phyloP scores from a whole-genome alignment of 2,797 vertebrate species.

The Coregonus sp. region DNA sequence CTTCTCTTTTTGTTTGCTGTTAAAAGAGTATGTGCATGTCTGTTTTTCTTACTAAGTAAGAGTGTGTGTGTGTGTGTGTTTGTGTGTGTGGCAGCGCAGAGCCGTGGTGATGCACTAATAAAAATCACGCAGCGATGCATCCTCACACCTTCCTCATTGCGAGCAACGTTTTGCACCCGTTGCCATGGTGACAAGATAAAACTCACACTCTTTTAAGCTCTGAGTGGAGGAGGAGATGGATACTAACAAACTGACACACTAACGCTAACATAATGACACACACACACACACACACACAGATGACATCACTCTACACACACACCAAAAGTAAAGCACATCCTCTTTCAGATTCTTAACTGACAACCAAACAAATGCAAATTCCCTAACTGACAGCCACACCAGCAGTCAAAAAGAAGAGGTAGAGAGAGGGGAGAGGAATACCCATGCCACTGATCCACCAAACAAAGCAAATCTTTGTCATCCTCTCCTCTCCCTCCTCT shows the following conservation, averaged over 20 bases:
- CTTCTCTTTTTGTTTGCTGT: too few relatives aligned
- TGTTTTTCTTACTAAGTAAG: slow-evolving; percentile 18
- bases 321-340: slow-evolving; percentile 44
- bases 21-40: slow-evolving; percentile 1
- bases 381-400: slow-evolving; percentile 64
- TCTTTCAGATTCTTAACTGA: slow-evolving; percentile 44
- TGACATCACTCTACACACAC: slow-evolving; percentile 1
- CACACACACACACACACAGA: slow-evolving; percentile 21
- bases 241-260: slow-evolving; percentile 66
- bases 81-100: slow-evolving; percentile 31
- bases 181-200: slow-evolving; percentile 97
- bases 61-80: too few relatives aligned
- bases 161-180: slow-evolving; percentile 78
- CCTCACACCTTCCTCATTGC: slow-evolving; percentile 80
- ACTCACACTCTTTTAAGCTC: slow-evolving; percentile 93
- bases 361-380: too few relatives aligned
- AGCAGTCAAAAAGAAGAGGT: slow-evolving; percentile 45
- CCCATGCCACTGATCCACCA: slow-evolving; percentile 56
- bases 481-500: slow-evolving; percentile 16
- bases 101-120: slow-evolving; percentile 72
- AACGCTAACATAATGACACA: slow-evolving; percentile 25
- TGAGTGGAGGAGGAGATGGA: slow-evolving; percentile 77
- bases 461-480: slow-evolving; percentile 49
- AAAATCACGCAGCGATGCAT: slow-evolving; percentile 77
- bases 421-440: slow-evolving; percentile 10